phyloP scores from a whole-genome alignment of 2,797 vertebrate species.

The Falco naumanni region DNA sequence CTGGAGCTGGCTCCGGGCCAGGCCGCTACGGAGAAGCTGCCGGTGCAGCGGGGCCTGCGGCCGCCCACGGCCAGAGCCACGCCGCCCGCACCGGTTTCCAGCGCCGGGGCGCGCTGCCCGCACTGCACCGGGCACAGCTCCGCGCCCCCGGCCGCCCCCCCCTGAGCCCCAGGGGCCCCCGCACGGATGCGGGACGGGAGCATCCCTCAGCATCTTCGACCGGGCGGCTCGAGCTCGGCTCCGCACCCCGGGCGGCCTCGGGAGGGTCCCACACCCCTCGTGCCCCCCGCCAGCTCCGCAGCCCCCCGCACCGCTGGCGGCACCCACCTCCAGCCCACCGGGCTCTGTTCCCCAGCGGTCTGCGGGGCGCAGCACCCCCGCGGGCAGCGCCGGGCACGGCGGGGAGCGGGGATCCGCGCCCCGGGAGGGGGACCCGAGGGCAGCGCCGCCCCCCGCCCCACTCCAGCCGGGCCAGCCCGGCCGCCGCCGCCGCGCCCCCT shows the following conservation, averaged over 20 bases:
- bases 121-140: not conserved
- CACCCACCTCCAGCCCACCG: not conserved
- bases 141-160: not conserved
- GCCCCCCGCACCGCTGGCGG: not conserved
- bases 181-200: not conserved
- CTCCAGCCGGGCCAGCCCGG: not conserved
- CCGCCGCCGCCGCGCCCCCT: not conserved
- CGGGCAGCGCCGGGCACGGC: not conserved
- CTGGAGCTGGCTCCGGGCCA: constrained; percentile 18
- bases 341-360: not conserved
- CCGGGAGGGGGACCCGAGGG: not conserved
- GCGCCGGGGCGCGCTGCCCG: not conserved
- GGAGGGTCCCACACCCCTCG: not conserved
- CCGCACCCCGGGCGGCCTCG: not conserved
- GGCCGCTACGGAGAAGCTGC: not conserved
- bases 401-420: not conserved
- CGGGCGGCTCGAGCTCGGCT: not conserved
- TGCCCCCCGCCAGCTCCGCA: not conserved
- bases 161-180: too few relatives aligned
- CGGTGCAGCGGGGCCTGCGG: not conserved
- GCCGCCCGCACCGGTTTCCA: not conserved
- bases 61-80: not conserved
- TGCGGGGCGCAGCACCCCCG: not conserved
- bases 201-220: not conserved
- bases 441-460: not conserved